These are phyloP conservation scores for Latrodectus geometricus DNA, from an alignment of 1,140 invertebrate species.

Conservation along the genomic window DNA sequence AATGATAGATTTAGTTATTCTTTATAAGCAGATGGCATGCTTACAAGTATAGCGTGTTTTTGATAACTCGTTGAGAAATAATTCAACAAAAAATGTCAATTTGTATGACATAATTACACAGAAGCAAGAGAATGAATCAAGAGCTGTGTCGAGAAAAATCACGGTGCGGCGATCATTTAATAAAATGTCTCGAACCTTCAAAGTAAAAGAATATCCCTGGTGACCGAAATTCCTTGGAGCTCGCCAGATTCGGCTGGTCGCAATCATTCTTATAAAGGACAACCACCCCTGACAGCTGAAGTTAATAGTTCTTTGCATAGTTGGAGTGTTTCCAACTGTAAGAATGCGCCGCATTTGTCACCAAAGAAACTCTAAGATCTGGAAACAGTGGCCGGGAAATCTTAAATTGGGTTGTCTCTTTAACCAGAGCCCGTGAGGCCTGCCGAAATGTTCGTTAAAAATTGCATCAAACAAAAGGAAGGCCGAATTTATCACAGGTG, in stretches of 20 bases:
- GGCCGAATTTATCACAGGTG: too few species aligned
- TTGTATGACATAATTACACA: too few species aligned
- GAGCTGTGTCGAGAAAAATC: too few species aligned
- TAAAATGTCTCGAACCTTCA: background rate
- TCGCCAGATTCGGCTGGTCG: background rate
- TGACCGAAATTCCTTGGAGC: background rate
- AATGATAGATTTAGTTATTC: too few species aligned
- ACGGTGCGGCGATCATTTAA: too few species aligned
- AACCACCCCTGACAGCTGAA: constrained; percentile 14
- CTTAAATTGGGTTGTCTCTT: background rate
- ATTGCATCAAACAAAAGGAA: background rate
- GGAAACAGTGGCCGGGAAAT: background rate
- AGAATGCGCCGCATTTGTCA: constrained; percentile 18
- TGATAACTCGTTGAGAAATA: too few species aligned
- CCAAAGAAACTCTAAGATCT: background rate
- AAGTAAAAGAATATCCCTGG: background rate
- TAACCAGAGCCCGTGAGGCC: background rate
- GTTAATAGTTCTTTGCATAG: constrained; percentile 16
- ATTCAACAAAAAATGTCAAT: too few species aligned
- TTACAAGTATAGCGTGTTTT: too few species aligned
- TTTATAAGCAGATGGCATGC: too few species aligned
- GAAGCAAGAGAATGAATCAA: too few species aligned
- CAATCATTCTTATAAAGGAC: constrained; percentile 3
- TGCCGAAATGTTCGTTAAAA: background rate
- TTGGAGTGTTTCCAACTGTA: constrained; percentile 5